Base-by-base conservation (phyloP, 2,888 invertebrate genomes). In the Platynereis dumerilii region DNA sequence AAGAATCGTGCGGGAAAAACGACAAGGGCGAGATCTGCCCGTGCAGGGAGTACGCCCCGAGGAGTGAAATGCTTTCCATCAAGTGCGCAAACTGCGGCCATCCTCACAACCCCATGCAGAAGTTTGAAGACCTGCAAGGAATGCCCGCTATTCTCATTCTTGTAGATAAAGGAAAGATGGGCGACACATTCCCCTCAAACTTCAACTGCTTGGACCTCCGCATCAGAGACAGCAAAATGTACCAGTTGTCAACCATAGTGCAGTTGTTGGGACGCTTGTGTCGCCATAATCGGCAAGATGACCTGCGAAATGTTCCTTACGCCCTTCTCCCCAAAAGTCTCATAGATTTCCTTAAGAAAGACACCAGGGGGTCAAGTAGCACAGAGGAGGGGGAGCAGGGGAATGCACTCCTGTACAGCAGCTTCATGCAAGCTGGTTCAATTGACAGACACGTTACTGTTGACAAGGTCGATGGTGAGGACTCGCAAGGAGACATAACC, bases 141-240 rank as follows among this genome's bases (percentile, higher is more conserved):
- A 48, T 67, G 24, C 67, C 67, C 12, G 60, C 60, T 53, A 60
- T 67, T 45, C 24, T 67, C 26, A 64, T 67, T 15, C 29, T 67
- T 15, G 64, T 64, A 15, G 42, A 60, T 10, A 67, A 67, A 44
- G 67, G 67, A 12, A 53, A 56, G 44, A 24, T 67, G 57, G 67
- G 67, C 1, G 64, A 65, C 58, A 65, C 68, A 1, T 68, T 65
- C 42, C 68, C 68, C 7, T 27, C 34, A 10, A 65, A 42, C 24
- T 58, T 68, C 28, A 62, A 58, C 26, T 34, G 48, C 5, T 65
- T 68, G 68, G 68, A 68, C 54, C 55, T 65, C 3, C 29, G 68
- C 10, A 54, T 53, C 22, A 10, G 24, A 7, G n/a, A n/a, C n/a
- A n/a, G n/a, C n/a, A n/a, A n/a, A n/a, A n/a, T n/a, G n/a, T 22